Evolutionary conservation across 2,888 invertebrate genomes (phyloP), one percentile per base, ranked within the genome.

Genomic region (Coenonympha arcania): DNA sequence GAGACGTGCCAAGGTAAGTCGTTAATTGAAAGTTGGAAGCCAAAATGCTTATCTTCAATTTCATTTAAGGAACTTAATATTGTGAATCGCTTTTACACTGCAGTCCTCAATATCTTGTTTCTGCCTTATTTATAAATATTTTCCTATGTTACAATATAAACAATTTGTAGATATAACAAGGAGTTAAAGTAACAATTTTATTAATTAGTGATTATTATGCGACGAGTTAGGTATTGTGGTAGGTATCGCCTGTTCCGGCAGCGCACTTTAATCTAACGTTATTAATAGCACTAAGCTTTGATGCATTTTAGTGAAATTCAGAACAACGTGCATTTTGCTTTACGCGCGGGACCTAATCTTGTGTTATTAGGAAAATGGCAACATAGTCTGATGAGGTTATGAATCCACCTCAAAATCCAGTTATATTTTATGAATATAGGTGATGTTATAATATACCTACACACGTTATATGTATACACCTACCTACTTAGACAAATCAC

Each of bases 271-370:
- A 74, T 72, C 68, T 60, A 59, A 59, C 61, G 62, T 63, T 69
- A 67, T 72, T 68, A 65, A 68, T 59, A 55, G 52, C 61, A 63
- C 66, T 75, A 66, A 72, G 65, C 68, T 61, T 60, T 58, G 59
- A 56, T 69, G 67, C 69, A 73, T 76, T 75, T 76, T 75, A 71
- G 73, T 65, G 66, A 76, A 68, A 68, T 71, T 72, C 66, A 59
- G 66, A 64, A 66, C 65, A 64, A 60, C 65, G 65, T 61, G 63
- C 68, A 69, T 68, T 74, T 55, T 71, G 73, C 71, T 70, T 71
- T 74, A 70, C 71, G 70, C 70, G 67, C 68, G 69, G 66, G 60
- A 48, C 47, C 50, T 78, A 77, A 78, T 76, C 75, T 72, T 70
- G 73, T 76, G 57, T 57, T 76, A 74, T 63, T 61, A 65, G 63